Evolutionary conservation across 2,888 invertebrate species (phyloP).

Genomic region (Melieria crassipennis): DNA sequence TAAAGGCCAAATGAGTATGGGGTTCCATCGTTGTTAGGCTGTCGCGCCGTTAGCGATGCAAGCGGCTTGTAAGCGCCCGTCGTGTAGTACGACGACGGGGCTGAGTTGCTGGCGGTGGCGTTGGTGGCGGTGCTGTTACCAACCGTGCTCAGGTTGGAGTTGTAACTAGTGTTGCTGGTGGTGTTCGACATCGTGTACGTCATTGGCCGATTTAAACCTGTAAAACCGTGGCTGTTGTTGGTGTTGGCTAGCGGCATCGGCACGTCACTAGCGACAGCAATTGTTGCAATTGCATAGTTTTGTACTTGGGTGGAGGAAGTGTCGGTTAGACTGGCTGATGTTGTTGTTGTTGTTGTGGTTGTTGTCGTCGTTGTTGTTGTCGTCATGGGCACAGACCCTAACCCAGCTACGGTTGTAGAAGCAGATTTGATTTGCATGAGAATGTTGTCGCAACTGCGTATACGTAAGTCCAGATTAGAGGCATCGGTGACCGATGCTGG

Average conservation of each 20-base stretch:
- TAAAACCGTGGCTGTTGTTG: slow-evolving; percentile 19
- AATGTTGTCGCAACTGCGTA: slow-evolving; percentile 55
- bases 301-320: not conserved
- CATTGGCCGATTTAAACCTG: slow-evolving; percentile 23
- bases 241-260: not conserved
- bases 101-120: slow-evolving; percentile 5
- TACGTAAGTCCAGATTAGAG: slow-evolving; percentile 38
- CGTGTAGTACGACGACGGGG: slow-evolving; percentile 30
- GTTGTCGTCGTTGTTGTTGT: slow-evolving; percentile 20
- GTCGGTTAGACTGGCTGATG: slow-evolving; percentile 2
- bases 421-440: slow-evolving; percentile 47
- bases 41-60: slow-evolving; percentile 47
- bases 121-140: slow-evolving; percentile 2
- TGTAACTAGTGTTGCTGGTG: slow-evolving; percentile 7
- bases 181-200: not conserved
- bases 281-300: not conserved
- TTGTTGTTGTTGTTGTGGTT: not conserved
- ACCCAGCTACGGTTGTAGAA: slow-evolving; percentile 33
- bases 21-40: slow-evolving; percentile 40
- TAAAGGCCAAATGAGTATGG: slow-evolving; percentile 22
- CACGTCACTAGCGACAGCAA: not conserved
- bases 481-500: slow-evolving; percentile 7
- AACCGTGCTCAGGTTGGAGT: slow-evolving; percentile 3
- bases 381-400: slow-evolving; percentile 16
- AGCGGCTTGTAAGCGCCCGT: slow-evolving; percentile 56